A percentile compares a stretch with the other conserved stretches of the same genome.
Evolutionary conservation across 92 coral and sea anemone species (phyloP).

Genomic region (Muricea muricata): DNA sequence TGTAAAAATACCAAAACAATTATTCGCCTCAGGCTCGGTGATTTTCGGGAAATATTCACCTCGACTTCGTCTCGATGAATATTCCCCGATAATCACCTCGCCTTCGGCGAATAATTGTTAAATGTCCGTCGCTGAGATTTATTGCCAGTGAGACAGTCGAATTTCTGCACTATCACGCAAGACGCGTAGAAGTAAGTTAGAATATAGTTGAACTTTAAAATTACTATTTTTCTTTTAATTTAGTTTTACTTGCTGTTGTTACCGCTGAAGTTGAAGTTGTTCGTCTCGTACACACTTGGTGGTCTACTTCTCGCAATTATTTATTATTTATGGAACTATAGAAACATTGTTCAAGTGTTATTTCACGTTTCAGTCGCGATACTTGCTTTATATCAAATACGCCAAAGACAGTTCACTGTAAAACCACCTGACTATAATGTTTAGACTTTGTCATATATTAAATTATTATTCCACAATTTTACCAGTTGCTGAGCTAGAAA

Average conservation of each 20-base stretch:
- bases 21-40: too few relatives aligned
- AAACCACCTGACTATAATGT: constrained; percentile 96
- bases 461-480: too few relatives aligned
- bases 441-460: constrained; percentile 35
- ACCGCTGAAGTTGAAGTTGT: constrained; percentile 75
- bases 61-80: too few relatives aligned
- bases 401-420: constrained; percentile 78
- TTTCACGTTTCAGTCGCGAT: constrained; percentile 76
- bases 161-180: too few relatives aligned
- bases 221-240: constrained; percentile 15
- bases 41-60: too few relatives aligned
- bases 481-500: too few relatives aligned
- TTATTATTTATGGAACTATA: constrained; percentile 76
- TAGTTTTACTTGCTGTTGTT: constrained; percentile 82
- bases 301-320: constrained; percentile 64
- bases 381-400: constrained; percentile 74
- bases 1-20: neutral
- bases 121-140: too few relatives aligned
- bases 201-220: too few relatives aligned
- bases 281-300: constrained; percentile 66
- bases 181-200: too few relatives aligned
- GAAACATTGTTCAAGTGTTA: constrained; percentile 85
- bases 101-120: too few relatives aligned
- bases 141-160: too few relatives aligned
- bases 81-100: too few relatives aligned